phyloP scores from a whole-genome alignment of 2,113 vertebrate genomes.

The Narcine bancroftii region DNA sequence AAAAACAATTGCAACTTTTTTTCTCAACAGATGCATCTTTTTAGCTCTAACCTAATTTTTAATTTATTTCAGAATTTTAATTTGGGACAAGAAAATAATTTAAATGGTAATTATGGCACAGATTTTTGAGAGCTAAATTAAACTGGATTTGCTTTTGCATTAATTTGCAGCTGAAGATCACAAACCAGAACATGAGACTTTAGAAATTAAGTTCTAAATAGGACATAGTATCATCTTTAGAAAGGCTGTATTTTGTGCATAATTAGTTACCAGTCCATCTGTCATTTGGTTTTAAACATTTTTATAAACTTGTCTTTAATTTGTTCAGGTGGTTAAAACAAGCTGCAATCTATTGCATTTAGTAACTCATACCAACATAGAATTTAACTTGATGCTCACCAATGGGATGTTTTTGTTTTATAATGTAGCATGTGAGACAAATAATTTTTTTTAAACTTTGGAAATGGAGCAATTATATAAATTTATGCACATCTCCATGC shows the following conservation, averaged over 20 bases:
- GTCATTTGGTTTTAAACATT: slow-evolving; percentile 22
- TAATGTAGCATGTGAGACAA: neutral
- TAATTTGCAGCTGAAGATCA: neutral
- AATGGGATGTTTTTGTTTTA: neutral
- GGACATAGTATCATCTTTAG: slow-evolving; percentile 14
- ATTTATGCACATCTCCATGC: neutral
- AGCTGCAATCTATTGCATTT: neutral
- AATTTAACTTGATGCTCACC: neutral
- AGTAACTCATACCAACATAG: neutral
- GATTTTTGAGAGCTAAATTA: slow-evolving; percentile 9
- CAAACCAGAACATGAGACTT: neutral
- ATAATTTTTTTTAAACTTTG: neutral
- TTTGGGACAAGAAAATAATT: neutral
- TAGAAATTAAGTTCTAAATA: slow-evolving; percentile 31
- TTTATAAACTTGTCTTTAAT: slow-evolving; percentile 30
- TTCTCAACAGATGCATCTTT: too few species aligned
- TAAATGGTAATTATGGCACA: neutral
- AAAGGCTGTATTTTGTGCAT: neutral
- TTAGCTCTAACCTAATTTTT: neutral
- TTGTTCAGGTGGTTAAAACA: neutral
- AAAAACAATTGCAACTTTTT: neutral
- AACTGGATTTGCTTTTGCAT: slow-evolving; percentile 22
- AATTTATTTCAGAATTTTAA: too few species aligned
- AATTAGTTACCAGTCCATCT: neutral
- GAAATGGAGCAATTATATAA: neutral